A percentile compares a stretch with the other conserved stretches of the same genome.
Conservation (phyloP, 2,113 vertebrate genomes). For the Pelobates fuscus region DNA sequence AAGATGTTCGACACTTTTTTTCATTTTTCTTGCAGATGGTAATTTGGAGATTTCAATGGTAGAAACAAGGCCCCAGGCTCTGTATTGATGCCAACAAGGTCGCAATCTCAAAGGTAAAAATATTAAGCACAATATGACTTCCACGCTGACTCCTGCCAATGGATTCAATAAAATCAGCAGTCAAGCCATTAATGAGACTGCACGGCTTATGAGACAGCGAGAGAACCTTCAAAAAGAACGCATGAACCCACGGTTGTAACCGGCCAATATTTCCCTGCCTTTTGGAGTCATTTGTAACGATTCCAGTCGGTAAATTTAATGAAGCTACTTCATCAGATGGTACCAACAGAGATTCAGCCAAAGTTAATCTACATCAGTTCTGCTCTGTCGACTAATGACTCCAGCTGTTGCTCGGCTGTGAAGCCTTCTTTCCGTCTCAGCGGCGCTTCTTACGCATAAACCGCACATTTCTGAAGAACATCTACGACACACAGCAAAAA, state of each 20-base stretch:
- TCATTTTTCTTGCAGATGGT: too few relatives aligned
- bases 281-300: not conserved
- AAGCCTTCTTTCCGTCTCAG: not conserved
- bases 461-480: not conserved
- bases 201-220: not conserved
- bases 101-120: not conserved
- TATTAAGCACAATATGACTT: not conserved
- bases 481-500: not conserved
- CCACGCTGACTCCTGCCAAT: not conserved
- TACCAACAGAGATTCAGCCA: not conserved
- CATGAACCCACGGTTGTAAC: not conserved
- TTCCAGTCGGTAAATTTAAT: slow-evolving; percentile 6
- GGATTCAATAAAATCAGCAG: not conserved
- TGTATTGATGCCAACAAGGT: not conserved
- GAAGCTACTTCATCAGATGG: slow-evolving; percentile 24
- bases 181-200: slow-evolving; percentile 5
- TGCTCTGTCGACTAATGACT: slow-evolving; percentile 8
- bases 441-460: not conserved
- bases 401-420: slow-evolving; percentile 24
- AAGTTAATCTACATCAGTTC: slow-evolving; percentile 1
- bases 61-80: not conserved
- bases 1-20: too few relatives aligned
- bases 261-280: not conserved
- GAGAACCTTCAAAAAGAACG: not conserved
- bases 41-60: not conserved